Percentiles rank a stretch among this genome's conserved stretches.
Conservation (phyloP, 2,113 vertebrate species). For the Alligator sinensis region DNA sequence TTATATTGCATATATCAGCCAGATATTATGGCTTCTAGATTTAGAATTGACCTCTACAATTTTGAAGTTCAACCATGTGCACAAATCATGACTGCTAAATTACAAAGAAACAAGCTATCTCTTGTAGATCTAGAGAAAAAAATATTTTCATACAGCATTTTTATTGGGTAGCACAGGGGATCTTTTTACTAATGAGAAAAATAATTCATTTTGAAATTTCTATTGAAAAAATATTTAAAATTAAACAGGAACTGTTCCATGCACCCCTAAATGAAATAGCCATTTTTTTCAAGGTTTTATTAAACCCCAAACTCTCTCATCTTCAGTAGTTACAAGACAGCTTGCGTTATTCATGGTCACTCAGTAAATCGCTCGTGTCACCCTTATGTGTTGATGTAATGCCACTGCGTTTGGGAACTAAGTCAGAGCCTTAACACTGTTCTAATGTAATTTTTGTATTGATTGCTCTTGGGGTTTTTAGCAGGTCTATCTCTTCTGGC, state of each 20-base stretch:
- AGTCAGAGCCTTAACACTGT: background rate
- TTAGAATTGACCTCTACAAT: too few relatives aligned
- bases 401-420: background rate
- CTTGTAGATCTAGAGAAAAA: too few relatives aligned
- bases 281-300: slow-evolving; percentile 38
- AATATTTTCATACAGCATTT: too few relatives aligned
- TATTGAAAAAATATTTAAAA: background rate
- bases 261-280: background rate
- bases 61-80: too few relatives aligned
- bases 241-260: background rate
- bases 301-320: background rate
- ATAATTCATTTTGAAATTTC: background rate
- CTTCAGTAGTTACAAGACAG: background rate
- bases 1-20: background rate
- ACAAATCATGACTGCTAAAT: too few relatives aligned
- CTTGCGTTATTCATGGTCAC: slow-evolving; percentile 6
- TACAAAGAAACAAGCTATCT: too few relatives aligned
- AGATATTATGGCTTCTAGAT: too few relatives aligned
- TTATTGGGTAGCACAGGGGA: too few relatives aligned
- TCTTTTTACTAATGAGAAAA: background rate
- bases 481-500: background rate
- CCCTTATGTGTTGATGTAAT: background rate
- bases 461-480: background rate
- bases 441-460: background rate
- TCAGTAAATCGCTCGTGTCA: slow-evolving; percentile 4